Evolutionary conservation across 1,140 invertebrate genomes (phyloP).

Genomic region (Ephestia elutella): DNA sequence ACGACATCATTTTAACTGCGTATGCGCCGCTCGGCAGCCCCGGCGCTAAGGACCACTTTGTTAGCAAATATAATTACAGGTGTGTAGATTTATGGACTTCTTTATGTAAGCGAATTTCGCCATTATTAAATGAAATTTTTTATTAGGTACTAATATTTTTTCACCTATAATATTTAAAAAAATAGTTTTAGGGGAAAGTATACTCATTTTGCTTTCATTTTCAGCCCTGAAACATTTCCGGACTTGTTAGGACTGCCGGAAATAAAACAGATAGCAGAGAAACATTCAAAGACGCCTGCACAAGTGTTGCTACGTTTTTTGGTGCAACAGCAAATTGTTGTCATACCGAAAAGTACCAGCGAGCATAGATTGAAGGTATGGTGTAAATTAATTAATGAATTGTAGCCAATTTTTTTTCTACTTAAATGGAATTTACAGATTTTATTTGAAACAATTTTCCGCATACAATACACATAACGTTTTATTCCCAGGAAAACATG

Average conservation of each 20-base stretch:
- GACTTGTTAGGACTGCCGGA: conserved; percentile 81
- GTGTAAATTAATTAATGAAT: too few species aligned
- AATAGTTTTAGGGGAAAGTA: too few species aligned
- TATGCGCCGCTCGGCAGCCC: conserved; percentile 86
- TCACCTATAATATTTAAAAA: too few species aligned
- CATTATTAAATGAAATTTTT: conserved; percentile 41
- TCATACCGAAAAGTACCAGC: conserved; percentile 90
- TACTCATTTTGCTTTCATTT: conserved; percentile 15
- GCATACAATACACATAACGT: too few species aligned
- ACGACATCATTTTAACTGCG: conserved; percentile 85
- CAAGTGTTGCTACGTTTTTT: conserved; percentile 87
- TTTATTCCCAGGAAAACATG: conserved; percentile 72
- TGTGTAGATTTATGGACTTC: conserved; percentile 34
- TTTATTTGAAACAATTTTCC: too few species aligned
- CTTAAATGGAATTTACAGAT: too few species aligned
- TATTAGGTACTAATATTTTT: not conserved
- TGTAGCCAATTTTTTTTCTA: too few species aligned
- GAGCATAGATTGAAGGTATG: conserved; percentile 77
- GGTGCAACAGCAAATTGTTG: conserved; percentile 81
- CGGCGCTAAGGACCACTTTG: conserved; percentile 69
- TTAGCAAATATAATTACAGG: conserved; percentile 73
- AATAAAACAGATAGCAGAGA: conserved; percentile 80
- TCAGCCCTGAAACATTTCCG: conserved; percentile 75
- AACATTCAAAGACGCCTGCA: conserved; percentile 82
- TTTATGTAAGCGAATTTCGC: too few species aligned